Conservation (phyloP, 2,113 vertebrate species). For the Perccottus glenii region DNA sequence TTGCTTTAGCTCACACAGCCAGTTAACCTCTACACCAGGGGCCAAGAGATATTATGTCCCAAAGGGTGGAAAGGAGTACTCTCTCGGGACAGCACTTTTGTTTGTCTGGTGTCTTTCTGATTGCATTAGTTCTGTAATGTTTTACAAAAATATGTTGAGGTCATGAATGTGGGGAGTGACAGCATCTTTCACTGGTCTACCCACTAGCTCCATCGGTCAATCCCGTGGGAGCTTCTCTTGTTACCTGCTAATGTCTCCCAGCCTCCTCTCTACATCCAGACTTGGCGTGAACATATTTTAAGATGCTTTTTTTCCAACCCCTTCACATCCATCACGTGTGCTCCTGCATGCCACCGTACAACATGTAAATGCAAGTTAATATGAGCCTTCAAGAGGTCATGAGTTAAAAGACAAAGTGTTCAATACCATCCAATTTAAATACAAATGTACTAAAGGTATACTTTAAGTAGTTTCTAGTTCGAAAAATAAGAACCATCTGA, state of each 20-base stretch:
- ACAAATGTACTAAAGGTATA: too few species aligned
- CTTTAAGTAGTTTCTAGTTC: too few species aligned
- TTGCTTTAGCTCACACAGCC: slow-evolving; percentile 30
- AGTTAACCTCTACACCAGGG: not conserved
- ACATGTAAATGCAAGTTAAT: slow-evolving; percentile 11
- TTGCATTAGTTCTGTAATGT: slow-evolving; percentile 43
- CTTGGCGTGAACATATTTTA: slow-evolving; percentile 13
- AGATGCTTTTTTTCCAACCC: slow-evolving; percentile 24
- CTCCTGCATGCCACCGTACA: not conserved
- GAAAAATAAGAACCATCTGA: too few species aligned
- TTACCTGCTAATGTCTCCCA: slow-evolving; percentile 58
- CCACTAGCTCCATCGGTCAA: slow-evolving; percentile 7
- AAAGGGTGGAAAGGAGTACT: slow-evolving; percentile 7
- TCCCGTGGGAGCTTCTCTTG: slow-evolving; percentile 52
- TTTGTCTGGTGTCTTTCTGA: slow-evolving; percentile 54
- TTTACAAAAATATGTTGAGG: slow-evolving; percentile 51
- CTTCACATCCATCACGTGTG: slow-evolving; percentile 7
- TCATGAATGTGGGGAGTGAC: slow-evolving; percentile 61
- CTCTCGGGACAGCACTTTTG: slow-evolving; percentile 27
- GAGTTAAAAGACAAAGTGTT: too few species aligned
- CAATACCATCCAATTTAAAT: too few species aligned
- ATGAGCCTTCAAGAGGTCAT: too few species aligned
- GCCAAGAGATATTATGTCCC: slow-evolving; percentile 44
- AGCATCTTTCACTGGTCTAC: slow-evolving; percentile 62
- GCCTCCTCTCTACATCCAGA: slow-evolving; percentile 21